Conservation (phyloP, 2,113 vertebrate species). For the Tenrec ecaudatus region DNA sequence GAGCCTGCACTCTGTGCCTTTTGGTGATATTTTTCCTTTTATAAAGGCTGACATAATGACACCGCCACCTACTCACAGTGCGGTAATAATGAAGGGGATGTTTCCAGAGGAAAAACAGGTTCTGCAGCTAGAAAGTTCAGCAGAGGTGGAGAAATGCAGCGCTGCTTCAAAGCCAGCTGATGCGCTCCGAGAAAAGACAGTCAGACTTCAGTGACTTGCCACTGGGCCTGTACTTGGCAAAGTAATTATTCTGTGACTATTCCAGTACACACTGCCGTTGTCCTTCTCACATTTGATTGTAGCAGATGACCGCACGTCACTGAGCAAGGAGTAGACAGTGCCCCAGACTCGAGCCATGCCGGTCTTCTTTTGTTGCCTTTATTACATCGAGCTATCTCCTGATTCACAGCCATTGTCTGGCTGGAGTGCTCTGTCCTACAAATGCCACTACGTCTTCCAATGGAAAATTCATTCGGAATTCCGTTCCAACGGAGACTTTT, state of each 20-base stretch:
- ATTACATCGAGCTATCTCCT: not conserved
- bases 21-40: constrained; percentile 60
- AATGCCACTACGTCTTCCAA: not conserved
- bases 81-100: constrained; percentile 47
- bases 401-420: not conserved
- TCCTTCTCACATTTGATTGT: not conserved
- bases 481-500: not conserved
- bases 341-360: not conserved
- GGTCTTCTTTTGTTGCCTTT: constrained; percentile 16
- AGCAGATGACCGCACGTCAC: not conserved
- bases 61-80: constrained; percentile 48
- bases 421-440: not conserved
- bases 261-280: not conserved
- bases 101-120: not conserved
- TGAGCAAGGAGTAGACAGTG: not conserved
- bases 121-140: constrained; percentile 39
- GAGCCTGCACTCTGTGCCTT: not conserved
- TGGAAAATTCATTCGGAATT: not conserved
- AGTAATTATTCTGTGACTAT: not conserved
- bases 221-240: not conserved
- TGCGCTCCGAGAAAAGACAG: not conserved
- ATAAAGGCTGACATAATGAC: constrained; percentile 68
- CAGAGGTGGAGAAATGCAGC: not conserved
- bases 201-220: not conserved
- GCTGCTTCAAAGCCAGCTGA: not conserved